Conservation (phyloP, 2,888 invertebrate genomes). For the Girardia tigrina region DNA sequence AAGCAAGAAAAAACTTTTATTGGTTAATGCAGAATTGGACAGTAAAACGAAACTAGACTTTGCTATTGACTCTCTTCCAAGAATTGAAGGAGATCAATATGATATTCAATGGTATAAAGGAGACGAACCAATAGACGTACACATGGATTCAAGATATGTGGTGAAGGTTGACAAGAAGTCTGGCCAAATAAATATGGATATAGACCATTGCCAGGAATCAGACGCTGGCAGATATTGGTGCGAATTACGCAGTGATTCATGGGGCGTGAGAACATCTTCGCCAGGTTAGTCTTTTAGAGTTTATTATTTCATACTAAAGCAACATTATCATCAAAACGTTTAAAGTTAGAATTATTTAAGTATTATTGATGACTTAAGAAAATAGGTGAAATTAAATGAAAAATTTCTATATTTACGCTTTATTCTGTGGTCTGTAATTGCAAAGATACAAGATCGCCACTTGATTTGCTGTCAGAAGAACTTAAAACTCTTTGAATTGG, state of each 20-base stretch:
- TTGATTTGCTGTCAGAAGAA: no score
- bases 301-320: no score
- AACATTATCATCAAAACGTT: no score
- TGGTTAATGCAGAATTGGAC: neutral
- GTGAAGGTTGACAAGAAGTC: neutral
- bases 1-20: neutral
- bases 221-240: neutral
- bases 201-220: neutral
- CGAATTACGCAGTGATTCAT: neutral
- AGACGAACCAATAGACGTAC: neutral
- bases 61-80: neutral
- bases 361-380: no score
- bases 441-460: no score
- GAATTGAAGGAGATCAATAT: neutral
- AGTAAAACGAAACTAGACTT: neutral
- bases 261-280: neutral
- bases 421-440: no score
- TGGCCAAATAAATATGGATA: neutral
- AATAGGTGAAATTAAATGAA: no score
- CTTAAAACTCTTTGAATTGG: no score
- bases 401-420: no score
- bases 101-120: slow-evolving; percentile 7
- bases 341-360: no score
- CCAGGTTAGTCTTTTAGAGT: neutral
- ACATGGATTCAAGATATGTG: neutral